Evolutionary conservation across 1,140 invertebrate species (phyloP).

Genomic region (Heliconius hermathena): DNA sequence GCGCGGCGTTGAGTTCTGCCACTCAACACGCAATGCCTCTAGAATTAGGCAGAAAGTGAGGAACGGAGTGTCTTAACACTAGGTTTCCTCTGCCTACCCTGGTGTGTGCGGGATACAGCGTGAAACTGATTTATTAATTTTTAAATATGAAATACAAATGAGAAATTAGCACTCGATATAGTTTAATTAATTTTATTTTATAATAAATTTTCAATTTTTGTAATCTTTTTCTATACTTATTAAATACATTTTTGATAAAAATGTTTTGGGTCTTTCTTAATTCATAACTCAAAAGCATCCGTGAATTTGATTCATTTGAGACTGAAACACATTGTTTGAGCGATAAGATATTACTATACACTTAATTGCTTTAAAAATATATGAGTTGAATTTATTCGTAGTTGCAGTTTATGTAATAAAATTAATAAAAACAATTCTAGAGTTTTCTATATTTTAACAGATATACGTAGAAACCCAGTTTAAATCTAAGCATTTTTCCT

Average conservation of each 20-base stretch:
- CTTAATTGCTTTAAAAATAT: not conserved
- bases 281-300: slow-evolving; percentile 44
- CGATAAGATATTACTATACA: not conserved
- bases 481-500: not conserved
- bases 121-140: too few relatives aligned
- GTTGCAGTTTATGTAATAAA: not conserved
- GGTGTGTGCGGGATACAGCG: too few relatives aligned
- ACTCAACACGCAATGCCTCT: too few relatives aligned
- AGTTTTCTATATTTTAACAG: not conserved
- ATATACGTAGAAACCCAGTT: not conserved
- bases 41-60: too few relatives aligned
- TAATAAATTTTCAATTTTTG: not conserved
- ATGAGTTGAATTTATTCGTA: not conserved
- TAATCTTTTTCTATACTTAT: not conserved
- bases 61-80: too few relatives aligned
- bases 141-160: not conserved
- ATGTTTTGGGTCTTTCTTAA: not conserved
- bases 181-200: not conserved
- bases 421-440: not conserved
- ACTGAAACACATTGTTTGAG: slow-evolving; percentile 25
- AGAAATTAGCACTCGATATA: not conserved
- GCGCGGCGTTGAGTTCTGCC: too few relatives aligned
- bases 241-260: too few relatives aligned
- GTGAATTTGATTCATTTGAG: slow-evolving; percentile 19
- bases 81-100: too few relatives aligned